These are phyloP conservation scores for Drosophila oshimai DNA, from an alignment of 1,140 invertebrate species.

Conservation along the genomic window DNA sequence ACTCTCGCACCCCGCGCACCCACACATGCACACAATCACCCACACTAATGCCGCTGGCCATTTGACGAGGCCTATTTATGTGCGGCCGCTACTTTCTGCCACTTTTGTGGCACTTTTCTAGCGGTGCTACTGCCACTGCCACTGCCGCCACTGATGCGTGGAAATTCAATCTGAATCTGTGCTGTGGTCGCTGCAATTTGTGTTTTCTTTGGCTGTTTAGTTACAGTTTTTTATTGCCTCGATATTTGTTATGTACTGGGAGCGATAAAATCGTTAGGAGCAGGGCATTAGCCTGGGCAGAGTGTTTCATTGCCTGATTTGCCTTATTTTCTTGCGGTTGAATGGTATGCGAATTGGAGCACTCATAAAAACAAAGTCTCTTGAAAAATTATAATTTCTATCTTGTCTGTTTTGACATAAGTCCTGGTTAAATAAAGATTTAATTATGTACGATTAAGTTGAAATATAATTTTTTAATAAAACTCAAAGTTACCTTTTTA, in stretches of 20 bases:
- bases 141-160: slow-evolving; percentile 54
- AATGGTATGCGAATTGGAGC: neutral
- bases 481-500: too few species aligned
- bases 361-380: neutral
- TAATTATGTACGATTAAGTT: too few species aligned
- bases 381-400: neutral
- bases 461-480: too few species aligned
- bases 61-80: slow-evolving; percentile 63
- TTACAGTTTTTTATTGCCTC: slow-evolving; percentile 64
- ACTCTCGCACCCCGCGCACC: neutral
- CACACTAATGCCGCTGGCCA: slow-evolving; percentile 47
- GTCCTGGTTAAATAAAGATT: too few species aligned
- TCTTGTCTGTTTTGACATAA: too few species aligned
- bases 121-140: slow-evolving; percentile 6
- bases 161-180: slow-evolving; percentile 74
- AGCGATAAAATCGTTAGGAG: slow-evolving; percentile 26
- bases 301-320: slow-evolving; percentile 11
- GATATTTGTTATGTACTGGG: slow-evolving; percentile 42
- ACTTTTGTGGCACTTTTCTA: too few species aligned
- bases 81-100: slow-evolving; percentile 13
- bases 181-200: slow-evolving; percentile 57
- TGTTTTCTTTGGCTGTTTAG: slow-evolving; percentile 67
- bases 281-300: slow-evolving; percentile 16
- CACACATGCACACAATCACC: slow-evolving; percentile 6
- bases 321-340: slow-evolving; percentile 20